Evolutionary conservation across 2,113 vertebrate species (phyloP).

Genomic region (Naja naja): DNA sequence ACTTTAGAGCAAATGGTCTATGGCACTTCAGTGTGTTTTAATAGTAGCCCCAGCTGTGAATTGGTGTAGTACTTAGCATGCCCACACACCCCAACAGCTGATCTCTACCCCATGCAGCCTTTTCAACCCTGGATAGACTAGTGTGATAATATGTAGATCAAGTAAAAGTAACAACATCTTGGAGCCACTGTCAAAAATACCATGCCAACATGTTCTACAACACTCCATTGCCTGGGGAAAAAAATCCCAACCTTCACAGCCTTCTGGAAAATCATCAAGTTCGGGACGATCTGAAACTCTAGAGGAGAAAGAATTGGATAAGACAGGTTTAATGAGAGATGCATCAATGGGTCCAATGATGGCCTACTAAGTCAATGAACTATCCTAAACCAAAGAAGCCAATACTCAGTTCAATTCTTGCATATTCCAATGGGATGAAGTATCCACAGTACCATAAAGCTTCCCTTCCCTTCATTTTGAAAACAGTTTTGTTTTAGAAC

Average conservation of each 20-base stretch:
- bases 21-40: neutral
- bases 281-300: neutral
- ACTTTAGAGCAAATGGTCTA: neutral
- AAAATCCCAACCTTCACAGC: neutral
- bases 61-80: neutral
- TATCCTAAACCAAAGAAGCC: neutral
- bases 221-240: neutral
- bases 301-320: neutral
- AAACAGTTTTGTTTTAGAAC: neutral
- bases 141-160: neutral
- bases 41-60: neutral
- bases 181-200: neutral
- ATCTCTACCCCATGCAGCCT: neutral
- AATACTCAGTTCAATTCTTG: neutral
- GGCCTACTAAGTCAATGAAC: neutral
- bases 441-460: neutral
- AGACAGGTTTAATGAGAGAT: neutral
- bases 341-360: neutral
- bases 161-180: neutral
- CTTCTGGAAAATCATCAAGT: neutral
- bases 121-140: neutral
- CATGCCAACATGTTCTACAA: neutral
- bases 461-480: neutral
- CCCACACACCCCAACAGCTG: neutral
- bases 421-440: neutral